These are phyloP conservation scores for Psilopogon haemacephalus DNA, from an alignment of 2,113 vertebrate genomes.

Conservation along the genomic window DNA sequence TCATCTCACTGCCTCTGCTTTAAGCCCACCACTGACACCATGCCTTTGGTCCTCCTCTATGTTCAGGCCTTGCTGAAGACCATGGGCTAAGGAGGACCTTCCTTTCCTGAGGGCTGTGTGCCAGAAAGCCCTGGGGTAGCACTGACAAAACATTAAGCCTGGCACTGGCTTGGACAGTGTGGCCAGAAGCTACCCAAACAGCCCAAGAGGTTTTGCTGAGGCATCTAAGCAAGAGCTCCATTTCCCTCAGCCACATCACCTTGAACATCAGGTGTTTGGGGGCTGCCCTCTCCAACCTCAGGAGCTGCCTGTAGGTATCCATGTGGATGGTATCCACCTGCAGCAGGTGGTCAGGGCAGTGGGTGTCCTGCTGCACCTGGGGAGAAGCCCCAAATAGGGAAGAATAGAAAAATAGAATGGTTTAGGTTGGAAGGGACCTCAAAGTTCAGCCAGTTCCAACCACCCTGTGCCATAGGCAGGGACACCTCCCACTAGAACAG, in stretches of 20 bases:
- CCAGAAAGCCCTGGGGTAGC: neutral
- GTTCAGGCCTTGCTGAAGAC: neutral
- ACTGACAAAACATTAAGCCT: neutral
- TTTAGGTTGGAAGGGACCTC: too few species aligned
- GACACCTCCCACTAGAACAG: too few species aligned
- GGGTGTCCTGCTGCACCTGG: neutral
- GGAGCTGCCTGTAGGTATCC: neutral
- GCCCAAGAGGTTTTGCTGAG: neutral
- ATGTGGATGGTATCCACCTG: neutral
- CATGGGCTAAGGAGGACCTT: neutral
- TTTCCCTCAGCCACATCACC: neutral
- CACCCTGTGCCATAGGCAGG: too few species aligned
- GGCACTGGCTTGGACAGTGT: neutral
- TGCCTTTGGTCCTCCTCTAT: neutral
- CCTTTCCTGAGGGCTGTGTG: neutral
- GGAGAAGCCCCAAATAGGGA: neutral
- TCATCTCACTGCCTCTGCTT: neutral
- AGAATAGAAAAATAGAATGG: too few species aligned
- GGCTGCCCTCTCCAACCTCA: neutral
- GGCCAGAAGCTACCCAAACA: neutral
- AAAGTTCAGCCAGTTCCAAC: too few species aligned
- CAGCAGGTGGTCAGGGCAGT: neutral
- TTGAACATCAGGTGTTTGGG: neutral
- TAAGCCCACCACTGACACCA: neutral
- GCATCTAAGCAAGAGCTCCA: neutral